Conservation (phyloP, 2,113 vertebrate species). For the Eretmochelys imbricata region DNA sequence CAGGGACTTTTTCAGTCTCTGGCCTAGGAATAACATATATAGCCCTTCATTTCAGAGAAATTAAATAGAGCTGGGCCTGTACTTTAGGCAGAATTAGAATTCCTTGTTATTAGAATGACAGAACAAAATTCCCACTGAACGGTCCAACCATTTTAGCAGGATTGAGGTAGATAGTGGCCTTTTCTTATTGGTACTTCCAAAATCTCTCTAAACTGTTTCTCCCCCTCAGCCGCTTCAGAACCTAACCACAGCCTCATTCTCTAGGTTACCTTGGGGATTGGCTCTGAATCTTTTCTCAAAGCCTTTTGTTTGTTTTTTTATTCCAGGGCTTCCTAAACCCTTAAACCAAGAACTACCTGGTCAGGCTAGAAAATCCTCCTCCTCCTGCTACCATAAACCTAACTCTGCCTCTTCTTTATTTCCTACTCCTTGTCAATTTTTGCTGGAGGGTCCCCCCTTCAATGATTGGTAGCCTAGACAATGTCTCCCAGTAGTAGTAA, state of each 20-base stretch:
- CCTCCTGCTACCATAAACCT: neutral
- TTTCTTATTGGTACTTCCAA: neutral
- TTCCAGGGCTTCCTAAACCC: neutral
- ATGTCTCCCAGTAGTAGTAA: neutral
- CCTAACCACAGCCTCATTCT: neutral
- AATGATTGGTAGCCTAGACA: rapidly evolving
- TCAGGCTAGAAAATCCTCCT: neutral
- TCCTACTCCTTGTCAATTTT: neutral
- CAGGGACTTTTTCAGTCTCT: rapidly evolving
- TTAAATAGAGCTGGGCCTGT: rapidly evolving
- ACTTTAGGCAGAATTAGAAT: neutral
- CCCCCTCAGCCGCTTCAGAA: neutral
- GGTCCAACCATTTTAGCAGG: neutral
- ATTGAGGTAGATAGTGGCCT: neutral
- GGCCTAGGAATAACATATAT: neutral
- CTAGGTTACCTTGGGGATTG: neutral
- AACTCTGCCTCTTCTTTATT: neutral
- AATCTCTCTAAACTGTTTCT: neutral
- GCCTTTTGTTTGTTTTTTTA: neutral
- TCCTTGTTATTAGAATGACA: neutral
- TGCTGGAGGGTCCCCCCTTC: neutral
- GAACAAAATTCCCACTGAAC: neutral
- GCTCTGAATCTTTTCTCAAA: neutral
- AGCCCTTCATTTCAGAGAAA: neutral
- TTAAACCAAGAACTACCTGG: neutral